Conservation (phyloP, 2,888 invertebrate species). For the Drosophila cracens region DNA sequence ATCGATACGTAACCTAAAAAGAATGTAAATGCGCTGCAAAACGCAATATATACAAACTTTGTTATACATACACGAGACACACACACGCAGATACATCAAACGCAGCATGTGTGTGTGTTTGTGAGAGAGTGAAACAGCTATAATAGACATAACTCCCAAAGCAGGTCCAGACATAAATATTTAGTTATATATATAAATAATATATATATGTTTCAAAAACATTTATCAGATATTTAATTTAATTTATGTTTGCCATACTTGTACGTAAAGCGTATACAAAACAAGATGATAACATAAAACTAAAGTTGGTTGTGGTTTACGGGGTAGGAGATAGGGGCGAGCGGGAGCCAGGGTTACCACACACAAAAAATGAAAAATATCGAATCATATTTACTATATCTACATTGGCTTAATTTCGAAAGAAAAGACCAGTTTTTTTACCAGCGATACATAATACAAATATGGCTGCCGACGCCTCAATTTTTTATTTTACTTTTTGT, state of each 20-base stretch:
- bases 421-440: conserved; percentile 32
- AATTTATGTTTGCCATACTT: conserved; percentile 18
- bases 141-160: conserved; percentile 55
- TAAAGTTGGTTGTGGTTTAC: background rate
- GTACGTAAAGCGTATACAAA: conserved; percentile 19
- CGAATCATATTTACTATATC: background rate
- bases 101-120: conserved; percentile 13
- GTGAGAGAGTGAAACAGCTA: conserved; percentile 56
- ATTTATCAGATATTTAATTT: conserved; percentile 24
- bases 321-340: background rate
- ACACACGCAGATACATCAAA: conserved; percentile 33
- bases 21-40: conserved; percentile 73
- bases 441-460: conserved; percentile 32
- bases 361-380: background rate
- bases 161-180: conserved; percentile 25
- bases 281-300: conserved; percentile 9
- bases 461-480: conserved; percentile 57
- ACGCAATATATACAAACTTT: conserved; percentile 45
- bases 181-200: background rate
- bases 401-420: conserved; percentile 17
- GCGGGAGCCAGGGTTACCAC: background rate
- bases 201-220: background rate
- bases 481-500: conserved; percentile 16
- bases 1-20: conserved; percentile 80
- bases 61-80: conserved; percentile 52